Percentiles rank a stretch among this genome's conserved stretches.
Conservation (phyloP, 2,888 invertebrate genomes). For the Physocephala rufipes region DNA sequence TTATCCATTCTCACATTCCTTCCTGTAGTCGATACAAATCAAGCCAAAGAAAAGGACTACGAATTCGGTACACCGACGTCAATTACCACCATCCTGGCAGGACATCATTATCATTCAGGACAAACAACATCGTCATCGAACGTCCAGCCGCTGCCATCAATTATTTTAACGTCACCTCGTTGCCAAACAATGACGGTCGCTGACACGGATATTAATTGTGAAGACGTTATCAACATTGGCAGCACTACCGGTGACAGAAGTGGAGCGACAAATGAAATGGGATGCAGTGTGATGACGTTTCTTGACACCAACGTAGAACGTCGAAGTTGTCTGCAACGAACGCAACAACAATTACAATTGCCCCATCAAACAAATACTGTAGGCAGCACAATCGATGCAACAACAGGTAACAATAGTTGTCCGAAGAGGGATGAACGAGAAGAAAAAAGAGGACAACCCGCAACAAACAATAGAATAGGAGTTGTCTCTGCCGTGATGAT, state of each 20-base stretch:
- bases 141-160: slow-evolving; percentile 61
- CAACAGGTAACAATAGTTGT: neutral
- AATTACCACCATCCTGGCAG: slow-evolving; percentile 43
- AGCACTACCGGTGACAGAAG: neutral
- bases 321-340: slow-evolving; percentile 42
- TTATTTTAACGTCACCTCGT: slow-evolving; percentile 62
- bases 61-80: slow-evolving; percentile 56
- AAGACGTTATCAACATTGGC: neutral
- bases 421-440: too few species aligned
- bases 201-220: neutral
- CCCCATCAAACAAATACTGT: slow-evolving; percentile 10
- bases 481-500: slow-evolving; percentile 42
- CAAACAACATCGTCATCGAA: slow-evolving; percentile 45
- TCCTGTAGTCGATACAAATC: slow-evolving; percentile 62
- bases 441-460: slow-evolving; percentile 9
- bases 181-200: slow-evolving; percentile 52
- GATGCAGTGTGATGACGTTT: slow-evolving; percentile 54
- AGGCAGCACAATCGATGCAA: neutral
- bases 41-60: slow-evolving; percentile 64
- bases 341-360: slow-evolving; percentile 29
- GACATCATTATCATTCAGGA: neutral
- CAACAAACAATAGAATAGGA: slow-evolving; percentile 13
- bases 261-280: neutral
- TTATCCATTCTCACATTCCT: slow-evolving; percentile 24
- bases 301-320: slow-evolving; percentile 48